Percentiles rank a stretch among this genome's conserved stretches.
These are phyloP conservation scores for Babylonia areolata DNA, from an alignment of 1,140 invertebrate genomes.

Conservation along the genomic window DNA sequence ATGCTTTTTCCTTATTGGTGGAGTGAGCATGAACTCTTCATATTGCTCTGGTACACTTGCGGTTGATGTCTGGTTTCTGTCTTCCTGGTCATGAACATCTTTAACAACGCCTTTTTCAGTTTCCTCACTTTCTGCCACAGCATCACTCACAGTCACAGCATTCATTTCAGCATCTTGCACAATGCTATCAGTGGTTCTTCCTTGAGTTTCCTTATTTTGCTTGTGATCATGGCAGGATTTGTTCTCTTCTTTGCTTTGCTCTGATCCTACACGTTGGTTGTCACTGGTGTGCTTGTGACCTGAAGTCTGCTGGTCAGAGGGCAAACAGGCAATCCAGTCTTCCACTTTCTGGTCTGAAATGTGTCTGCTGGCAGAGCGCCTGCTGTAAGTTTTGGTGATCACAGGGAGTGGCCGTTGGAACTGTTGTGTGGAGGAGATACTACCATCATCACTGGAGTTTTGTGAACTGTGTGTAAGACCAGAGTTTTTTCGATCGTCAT, in stretches of 20 bases:
- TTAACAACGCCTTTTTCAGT: not conserved
- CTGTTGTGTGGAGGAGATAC: conserved; percentile 41
- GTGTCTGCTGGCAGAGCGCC: not conserved
- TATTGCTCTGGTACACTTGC: not conserved
- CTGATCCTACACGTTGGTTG: not conserved
- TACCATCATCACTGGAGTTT: conserved; percentile 15
- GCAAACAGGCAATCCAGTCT: conserved; percentile 41
- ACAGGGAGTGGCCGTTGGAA: conserved; percentile 36
- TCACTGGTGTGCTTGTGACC: not conserved
- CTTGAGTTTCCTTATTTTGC: not conserved
- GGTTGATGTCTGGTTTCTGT: not conserved
- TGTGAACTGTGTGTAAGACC: not conserved
- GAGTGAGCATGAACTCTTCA: conserved; percentile 29
- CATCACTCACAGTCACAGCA: not conserved
- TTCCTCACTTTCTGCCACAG: not conserved
- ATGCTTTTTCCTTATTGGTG: conserved; percentile 18
- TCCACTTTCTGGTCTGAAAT: conserved; percentile 3
- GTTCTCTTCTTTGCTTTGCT: not conserved
- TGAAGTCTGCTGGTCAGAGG: not conserved
- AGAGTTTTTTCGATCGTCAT: not conserved
- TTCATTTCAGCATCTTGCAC: not conserved
- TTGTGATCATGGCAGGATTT: not conserved
- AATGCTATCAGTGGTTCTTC: not conserved
- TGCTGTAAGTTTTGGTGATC: conserved; percentile 36
- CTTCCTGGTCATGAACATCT: not conserved